A percentile compares a stretch with the other conserved stretches of the same genome.
Conservation (phyloP, 2,113 vertebrate species). For the Leucosticte australis region DNA sequence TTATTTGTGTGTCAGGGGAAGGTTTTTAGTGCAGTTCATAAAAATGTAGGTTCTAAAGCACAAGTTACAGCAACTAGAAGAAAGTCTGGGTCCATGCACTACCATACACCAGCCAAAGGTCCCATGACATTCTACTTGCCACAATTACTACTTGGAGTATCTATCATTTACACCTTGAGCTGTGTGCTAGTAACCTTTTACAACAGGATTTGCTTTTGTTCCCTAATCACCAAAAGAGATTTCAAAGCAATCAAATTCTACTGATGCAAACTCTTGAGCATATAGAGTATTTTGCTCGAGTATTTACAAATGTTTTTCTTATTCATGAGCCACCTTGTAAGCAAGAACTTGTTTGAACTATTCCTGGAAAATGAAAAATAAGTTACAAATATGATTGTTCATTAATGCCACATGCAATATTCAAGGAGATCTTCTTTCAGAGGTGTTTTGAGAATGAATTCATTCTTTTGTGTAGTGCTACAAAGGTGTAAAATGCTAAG, state of each 20-base stretch:
- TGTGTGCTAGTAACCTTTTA: not conserved
- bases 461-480: not conserved
- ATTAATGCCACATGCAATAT: slow-evolving; percentile 8
- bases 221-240: not conserved
- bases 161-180: not conserved
- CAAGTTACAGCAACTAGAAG: not conserved
- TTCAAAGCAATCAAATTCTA: not conserved
- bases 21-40: not conserved
- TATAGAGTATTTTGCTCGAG: not conserved
- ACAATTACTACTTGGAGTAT: not conserved
- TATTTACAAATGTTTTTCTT: slow-evolving; percentile 35
- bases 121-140: not conserved
- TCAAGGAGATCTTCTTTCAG: slow-evolving; percentile 4
- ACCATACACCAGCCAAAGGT: not conserved
- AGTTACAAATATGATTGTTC: slow-evolving; percentile 12
- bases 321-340: slow-evolving; percentile 4
- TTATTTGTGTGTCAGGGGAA: not conserved
- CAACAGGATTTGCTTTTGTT: slow-evolving; percentile 15
- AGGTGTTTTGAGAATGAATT: not conserved
- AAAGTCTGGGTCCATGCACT: not conserved
- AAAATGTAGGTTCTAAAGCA: not conserved
- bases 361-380: slow-evolving; percentile 6
- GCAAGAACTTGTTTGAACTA: slow-evolving; percentile 1
- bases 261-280: not conserved
- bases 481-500: not conserved